Evolutionary conservation across 2,113 vertebrate species (phyloP).

Genomic region (Furnarius figulus): DNA sequence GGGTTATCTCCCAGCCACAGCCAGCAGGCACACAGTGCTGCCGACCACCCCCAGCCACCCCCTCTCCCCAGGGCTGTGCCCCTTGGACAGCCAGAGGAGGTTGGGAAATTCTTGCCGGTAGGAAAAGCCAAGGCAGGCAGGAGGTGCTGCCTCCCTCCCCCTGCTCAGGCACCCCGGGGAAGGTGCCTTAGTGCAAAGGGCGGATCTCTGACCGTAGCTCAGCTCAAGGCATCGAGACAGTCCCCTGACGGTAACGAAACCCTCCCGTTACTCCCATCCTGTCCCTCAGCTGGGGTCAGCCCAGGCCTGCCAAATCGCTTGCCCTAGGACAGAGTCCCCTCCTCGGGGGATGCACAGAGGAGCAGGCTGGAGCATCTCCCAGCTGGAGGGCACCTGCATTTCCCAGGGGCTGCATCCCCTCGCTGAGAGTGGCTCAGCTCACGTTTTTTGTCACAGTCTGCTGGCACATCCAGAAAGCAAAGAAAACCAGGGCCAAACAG

Average conservation of each 20-base stretch:
- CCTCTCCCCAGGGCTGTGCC: no score
- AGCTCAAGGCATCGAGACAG: not conserved
- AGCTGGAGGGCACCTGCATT: not conserved
- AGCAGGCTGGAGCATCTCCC: not conserved
- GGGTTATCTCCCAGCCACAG: not conserved
- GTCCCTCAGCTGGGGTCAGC: not conserved
- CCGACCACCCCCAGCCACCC: not conserved
- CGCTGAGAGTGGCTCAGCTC: fast-evolving
- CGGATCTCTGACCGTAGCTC: not conserved
- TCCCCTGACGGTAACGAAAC: fast-evolving
- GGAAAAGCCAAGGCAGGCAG: not conserved
- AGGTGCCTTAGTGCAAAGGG: not conserved
- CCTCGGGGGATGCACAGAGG: not conserved
- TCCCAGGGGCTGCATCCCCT: fast-evolving
- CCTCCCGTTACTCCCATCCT: no score
- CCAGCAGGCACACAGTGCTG: not conserved
- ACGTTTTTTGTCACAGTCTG: not conserved
- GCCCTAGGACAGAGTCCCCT: not conserved
- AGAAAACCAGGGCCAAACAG: not conserved
- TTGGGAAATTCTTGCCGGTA: not conserved
- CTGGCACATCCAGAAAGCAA: not conserved
- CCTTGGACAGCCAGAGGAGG: not conserved
- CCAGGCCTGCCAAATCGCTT: fast-evolving
- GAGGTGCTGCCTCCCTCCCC: not conserved
- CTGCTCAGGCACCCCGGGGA: not conserved